Percentiles rank a stretch among this genome's conserved stretches.
Conservation (phyloP, 2,888 invertebrate species). For the Epistrophe grossulariae region DNA sequence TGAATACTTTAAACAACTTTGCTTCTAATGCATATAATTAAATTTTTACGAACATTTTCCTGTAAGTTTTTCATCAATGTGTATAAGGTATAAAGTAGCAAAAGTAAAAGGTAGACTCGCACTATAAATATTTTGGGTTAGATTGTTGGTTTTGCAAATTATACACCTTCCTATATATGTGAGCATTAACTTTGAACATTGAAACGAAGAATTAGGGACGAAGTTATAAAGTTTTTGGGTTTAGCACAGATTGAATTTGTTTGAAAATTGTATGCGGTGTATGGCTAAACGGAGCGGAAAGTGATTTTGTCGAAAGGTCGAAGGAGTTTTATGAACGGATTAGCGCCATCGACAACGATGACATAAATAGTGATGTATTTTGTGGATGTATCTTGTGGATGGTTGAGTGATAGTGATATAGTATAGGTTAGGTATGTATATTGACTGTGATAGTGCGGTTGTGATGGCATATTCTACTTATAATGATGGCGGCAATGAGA, state of each 20-base stretch:
- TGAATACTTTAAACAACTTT: constrained; percentile 58
- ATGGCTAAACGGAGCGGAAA: constrained; percentile 49
- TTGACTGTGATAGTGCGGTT: not conserved
- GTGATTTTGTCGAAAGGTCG: constrained; percentile 62
- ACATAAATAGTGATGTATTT: constrained; percentile 32
- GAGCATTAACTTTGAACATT: constrained; percentile 49
- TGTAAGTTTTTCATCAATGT: constrained; percentile 7
- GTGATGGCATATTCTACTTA: not conserved
- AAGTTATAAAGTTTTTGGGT: constrained; percentile 34
- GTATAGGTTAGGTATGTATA: not conserved
- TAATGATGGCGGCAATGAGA: constrained; percentile 15
- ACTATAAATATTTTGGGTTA: constrained; percentile 49
- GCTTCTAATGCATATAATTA: constrained; percentile 64
- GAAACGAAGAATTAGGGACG: constrained; percentile 6
- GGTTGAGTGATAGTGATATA: not conserved
- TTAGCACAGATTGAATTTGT: constrained; percentile 43
- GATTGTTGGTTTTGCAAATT: constrained; percentile 61
- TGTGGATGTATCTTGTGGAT: constrained; percentile 11
- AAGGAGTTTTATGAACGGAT: constrained; percentile 60
- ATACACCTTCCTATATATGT: constrained; percentile 35
- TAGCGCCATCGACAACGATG: constrained; percentile 49
- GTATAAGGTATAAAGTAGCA: too few relatives aligned
- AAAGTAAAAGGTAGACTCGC: not conserved
- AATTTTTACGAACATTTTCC: constrained; percentile 64
- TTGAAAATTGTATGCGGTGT: constrained; percentile 17